Conservation (phyloP, 2,888 invertebrate species). For the Leucania comma region DNA sequence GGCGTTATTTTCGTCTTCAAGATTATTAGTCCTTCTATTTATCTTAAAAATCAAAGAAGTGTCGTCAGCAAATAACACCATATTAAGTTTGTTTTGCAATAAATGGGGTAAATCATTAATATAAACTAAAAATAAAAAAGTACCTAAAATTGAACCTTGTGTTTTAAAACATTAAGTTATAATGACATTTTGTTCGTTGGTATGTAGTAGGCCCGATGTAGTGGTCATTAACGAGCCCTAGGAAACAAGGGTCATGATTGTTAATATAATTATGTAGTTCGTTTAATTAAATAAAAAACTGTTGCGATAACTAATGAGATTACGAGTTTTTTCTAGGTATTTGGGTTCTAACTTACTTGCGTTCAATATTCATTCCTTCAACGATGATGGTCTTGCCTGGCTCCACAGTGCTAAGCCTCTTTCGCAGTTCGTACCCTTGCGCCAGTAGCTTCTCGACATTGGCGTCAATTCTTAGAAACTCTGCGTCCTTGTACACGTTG, state of each 20-base stretch:
- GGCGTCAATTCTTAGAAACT: constrained; percentile 67
- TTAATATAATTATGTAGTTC: neutral
- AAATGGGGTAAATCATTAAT: too few relatives aligned
- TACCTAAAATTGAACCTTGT: too few relatives aligned
- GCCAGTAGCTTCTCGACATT: constrained; percentile 71
- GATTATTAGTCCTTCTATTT: too few relatives aligned
- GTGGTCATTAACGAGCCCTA: neutral
- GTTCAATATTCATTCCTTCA: constrained; percentile 54
- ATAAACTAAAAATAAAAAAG: too few relatives aligned
- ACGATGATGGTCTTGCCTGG: constrained; percentile 68
- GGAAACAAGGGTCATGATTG: neutral
- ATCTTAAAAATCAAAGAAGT: too few relatives aligned
- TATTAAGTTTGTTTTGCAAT: too few relatives aligned
- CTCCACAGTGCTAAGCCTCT: constrained; percentile 64
- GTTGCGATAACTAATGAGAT: neutral
- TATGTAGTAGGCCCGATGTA: too few relatives aligned
- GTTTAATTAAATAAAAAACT: too few relatives aligned
- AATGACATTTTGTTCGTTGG: neutral
- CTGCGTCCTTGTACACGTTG: constrained; percentile 66
- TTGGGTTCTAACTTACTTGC: constrained; percentile 35
- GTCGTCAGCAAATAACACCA: too few relatives aligned
- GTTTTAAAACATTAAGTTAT: neutral
- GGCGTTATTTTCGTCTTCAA: too few relatives aligned
- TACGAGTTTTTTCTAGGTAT: neutral
- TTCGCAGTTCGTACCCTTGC: constrained; percentile 70